Conservation (phyloP, 2,113 vertebrate species). For the Natator depressus region DNA sequence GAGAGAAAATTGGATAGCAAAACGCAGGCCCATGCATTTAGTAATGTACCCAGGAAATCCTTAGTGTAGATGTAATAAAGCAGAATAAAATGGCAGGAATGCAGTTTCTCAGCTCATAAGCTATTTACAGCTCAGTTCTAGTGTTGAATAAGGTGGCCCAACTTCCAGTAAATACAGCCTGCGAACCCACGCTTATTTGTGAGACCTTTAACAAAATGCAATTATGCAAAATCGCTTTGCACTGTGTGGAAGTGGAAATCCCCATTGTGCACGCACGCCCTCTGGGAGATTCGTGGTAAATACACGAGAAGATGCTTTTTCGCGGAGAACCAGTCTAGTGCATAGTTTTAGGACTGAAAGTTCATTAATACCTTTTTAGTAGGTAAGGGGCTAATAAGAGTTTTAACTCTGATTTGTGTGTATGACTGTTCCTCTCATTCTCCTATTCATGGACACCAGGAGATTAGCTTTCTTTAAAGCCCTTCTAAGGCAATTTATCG, state of each 20-base stretch:
- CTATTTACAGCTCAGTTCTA: neutral
- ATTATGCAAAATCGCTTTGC: neutral
- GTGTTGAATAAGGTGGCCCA: neutral
- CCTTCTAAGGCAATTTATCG: neutral
- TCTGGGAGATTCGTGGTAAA: neutral
- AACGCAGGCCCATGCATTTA: neutral
- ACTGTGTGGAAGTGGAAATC: neutral
- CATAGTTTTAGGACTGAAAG: neutral
- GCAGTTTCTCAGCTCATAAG: neutral
- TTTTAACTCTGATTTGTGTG: neutral
- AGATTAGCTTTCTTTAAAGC: neutral
- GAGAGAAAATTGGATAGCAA: neutral
- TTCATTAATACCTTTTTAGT: neutral
- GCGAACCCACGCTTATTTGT: neutral
- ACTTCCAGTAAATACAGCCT: neutral
- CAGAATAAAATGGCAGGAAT: fast-evolving
- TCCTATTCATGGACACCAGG: neutral
- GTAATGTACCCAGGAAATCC: neutral
- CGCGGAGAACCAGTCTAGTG: neutral
- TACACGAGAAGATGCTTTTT: neutral
- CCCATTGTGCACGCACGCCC: neutral
- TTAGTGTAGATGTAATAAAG: neutral
- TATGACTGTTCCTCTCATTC: neutral
- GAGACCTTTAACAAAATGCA: neutral
- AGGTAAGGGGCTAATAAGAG: neutral